Conservation (phyloP, 2,888 invertebrate species). For the Tenthredo mesomela region DNA sequence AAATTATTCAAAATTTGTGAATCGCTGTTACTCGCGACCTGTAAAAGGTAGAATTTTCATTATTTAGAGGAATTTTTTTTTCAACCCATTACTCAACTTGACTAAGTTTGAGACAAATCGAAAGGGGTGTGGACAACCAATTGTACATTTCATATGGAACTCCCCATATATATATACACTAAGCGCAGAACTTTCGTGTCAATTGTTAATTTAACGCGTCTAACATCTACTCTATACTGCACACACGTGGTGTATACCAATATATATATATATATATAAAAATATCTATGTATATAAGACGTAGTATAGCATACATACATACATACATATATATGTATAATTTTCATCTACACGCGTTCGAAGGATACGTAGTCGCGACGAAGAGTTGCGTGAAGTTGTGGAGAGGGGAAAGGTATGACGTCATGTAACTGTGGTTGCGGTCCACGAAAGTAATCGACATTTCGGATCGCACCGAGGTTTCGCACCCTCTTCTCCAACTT, state of each 20-base stretch:
- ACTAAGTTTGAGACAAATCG: too few species aligned
- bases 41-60: too few species aligned
- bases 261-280: neutral
- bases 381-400: neutral
- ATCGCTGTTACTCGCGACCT: too few species aligned
- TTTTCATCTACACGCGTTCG: constrained; percentile 20
- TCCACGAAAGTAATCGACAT: constrained; percentile 51
- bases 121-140: too few species aligned
- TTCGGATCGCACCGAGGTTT: constrained; percentile 37
- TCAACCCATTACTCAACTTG: too few species aligned
- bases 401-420: constrained; percentile 36
- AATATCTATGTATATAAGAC: neutral
- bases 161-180: neutral
- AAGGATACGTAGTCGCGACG: neutral
- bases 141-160: too few species aligned
- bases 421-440: constrained; percentile 49
- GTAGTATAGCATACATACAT: neutral
- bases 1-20: too few species aligned
- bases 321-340: neutral
- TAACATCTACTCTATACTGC: neutral
- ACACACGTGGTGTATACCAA: neutral
- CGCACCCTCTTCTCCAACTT: constrained; percentile 48
- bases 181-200: neutral
- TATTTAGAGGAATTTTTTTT: too few species aligned
- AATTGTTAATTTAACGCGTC: constrained; percentile 42